These are phyloP conservation scores for Rhagoletis pomonella DNA, from an alignment of 1,140 invertebrate genomes.

Conservation along the genomic window DNA sequence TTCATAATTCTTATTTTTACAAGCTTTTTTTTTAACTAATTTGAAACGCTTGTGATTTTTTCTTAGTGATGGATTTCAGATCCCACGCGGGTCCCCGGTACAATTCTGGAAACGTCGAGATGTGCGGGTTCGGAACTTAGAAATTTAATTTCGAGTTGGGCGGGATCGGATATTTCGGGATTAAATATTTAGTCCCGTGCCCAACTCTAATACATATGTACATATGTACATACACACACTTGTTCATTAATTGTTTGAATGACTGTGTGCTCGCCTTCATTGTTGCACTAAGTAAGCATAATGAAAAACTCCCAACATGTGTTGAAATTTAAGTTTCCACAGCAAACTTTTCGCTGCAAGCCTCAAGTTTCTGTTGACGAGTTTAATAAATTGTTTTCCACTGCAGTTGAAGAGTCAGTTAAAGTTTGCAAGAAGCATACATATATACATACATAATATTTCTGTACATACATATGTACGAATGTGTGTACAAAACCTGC, in stretches of 20 bases:
- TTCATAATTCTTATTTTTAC: too few species aligned
- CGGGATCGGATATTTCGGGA: too few species aligned
- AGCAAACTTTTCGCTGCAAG: constrained; percentile 39
- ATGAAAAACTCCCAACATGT: constrained; percentile 47
- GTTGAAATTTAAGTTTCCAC: constrained; percentile 43
- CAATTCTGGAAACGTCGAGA: too few species aligned
- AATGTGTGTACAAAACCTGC: neutral
- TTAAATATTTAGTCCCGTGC: too few species aligned
- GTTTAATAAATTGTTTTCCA: constrained; percentile 49
- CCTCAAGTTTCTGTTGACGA: constrained; percentile 42
- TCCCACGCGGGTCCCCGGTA: too few species aligned
- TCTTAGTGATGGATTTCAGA: too few species aligned
- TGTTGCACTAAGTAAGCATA: constrained; percentile 26
- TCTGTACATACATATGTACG: neutral
- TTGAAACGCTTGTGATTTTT: too few species aligned
- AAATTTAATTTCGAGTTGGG: too few species aligned
- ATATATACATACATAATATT: neutral
- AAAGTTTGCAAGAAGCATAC: constrained; percentile 14
- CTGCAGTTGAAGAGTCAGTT: constrained; percentile 42
- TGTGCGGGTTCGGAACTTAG: too few species aligned
- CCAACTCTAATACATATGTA: neutral
- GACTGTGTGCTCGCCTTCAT: neutral
- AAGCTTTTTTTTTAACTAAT: too few species aligned
- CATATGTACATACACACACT: neutral
- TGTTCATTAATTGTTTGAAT: neutral